Conservation (phyloP, 2,797 vertebrate genomes). For the Lateolabrax maculatus region DNA sequence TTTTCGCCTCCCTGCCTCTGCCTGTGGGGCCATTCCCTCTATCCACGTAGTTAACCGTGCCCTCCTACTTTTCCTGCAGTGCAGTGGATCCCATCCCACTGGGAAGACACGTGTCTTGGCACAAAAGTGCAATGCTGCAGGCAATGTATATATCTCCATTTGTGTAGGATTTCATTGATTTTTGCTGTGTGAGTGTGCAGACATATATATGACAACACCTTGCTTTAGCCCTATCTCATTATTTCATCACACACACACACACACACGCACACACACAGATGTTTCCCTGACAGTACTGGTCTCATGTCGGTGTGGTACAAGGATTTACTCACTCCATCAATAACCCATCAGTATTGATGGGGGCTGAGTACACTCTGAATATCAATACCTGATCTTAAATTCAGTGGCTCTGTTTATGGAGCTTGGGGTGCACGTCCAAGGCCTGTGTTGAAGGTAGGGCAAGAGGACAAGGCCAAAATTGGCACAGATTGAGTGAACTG, state of each 20-base stretch:
- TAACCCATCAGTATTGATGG: slow-evolving; percentile 84
- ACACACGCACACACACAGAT: slow-evolving; percentile 34
- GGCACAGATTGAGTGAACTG: not conserved
- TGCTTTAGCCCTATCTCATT: slow-evolving; percentile 39
- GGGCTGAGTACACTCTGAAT: slow-evolving; percentile 61
- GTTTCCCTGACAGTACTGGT: slow-evolving; percentile 54
- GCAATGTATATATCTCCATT: slow-evolving; percentile 81
- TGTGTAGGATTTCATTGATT: slow-evolving; percentile 82
- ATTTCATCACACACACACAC: slow-evolving; percentile 41
- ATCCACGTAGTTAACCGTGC: slow-evolving; percentile 59
- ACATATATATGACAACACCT: slow-evolving; percentile 40
- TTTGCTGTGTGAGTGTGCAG: slow-evolving; percentile 47
- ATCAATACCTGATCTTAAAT: slow-evolving; percentile 81
- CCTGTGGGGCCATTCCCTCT: slow-evolving; percentile 57
- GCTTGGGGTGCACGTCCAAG: slow-evolving; percentile 53
- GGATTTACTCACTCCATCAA: slow-evolving; percentile 80
- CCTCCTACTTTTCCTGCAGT: slow-evolving; percentile 59
- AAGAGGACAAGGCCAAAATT: slow-evolving; percentile 49
- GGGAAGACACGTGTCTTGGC: slow-evolving; percentile 73
- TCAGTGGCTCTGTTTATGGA: slow-evolving; percentile 62
- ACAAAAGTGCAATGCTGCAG: slow-evolving; percentile 80
- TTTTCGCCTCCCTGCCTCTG: slow-evolving; percentile 59
- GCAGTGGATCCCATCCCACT: slow-evolving; percentile 64
- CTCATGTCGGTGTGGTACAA: slow-evolving; percentile 61
- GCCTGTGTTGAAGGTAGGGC: slow-evolving; percentile 38